phyloP scores from a whole-genome alignment of 2,888 invertebrate species.

The Eupithecia centaureata region DNA sequence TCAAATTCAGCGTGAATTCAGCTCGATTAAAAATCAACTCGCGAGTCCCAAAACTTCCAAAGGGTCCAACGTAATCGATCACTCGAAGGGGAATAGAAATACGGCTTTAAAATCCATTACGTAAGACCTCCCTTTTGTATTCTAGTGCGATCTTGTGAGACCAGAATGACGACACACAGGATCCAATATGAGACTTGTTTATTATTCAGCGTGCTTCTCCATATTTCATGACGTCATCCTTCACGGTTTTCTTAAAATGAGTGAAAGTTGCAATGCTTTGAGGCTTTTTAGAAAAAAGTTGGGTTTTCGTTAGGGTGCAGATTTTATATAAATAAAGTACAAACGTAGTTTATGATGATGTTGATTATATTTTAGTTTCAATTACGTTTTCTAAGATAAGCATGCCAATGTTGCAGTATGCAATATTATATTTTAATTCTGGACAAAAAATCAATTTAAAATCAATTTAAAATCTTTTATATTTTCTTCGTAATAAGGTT shows the following conservation, averaged over 20 bases:
- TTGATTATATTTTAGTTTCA: too few relatives aligned
- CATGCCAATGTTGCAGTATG: too few relatives aligned
- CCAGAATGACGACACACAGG: conserved; percentile 57
- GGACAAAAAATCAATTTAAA: too few relatives aligned
- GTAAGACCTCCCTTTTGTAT: conserved; percentile 57
- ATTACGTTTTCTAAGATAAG: too few relatives aligned
- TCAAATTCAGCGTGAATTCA: conserved; percentile 33
- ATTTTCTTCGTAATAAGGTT: too few relatives aligned
- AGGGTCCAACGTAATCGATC: conserved; percentile 55
- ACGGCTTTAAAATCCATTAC: conserved; percentile 61
- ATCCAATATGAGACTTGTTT: conserved; percentile 66
- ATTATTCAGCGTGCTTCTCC: conserved; percentile 66
- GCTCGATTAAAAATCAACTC: conserved; percentile 43
- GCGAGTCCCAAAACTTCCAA: conserved; percentile 37
- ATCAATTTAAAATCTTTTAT: too few relatives aligned
- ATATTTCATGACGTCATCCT: conserved; percentile 62
- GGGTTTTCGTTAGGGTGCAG: neutral
- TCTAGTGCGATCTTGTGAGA: conserved; percentile 37
- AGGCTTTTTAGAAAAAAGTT: neutral
- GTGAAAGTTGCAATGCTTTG: conserved; percentile 48
- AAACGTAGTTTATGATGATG: neutral
- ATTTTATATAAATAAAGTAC: neutral
- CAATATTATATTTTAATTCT: too few relatives aligned
- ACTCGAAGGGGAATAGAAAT: conserved; percentile 56
- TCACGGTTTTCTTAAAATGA: conserved; percentile 59